These are phyloP conservation scores for Cheilosia pagana DNA, from an alignment of 2,888 invertebrate species.

Conservation along the genomic window DNA sequence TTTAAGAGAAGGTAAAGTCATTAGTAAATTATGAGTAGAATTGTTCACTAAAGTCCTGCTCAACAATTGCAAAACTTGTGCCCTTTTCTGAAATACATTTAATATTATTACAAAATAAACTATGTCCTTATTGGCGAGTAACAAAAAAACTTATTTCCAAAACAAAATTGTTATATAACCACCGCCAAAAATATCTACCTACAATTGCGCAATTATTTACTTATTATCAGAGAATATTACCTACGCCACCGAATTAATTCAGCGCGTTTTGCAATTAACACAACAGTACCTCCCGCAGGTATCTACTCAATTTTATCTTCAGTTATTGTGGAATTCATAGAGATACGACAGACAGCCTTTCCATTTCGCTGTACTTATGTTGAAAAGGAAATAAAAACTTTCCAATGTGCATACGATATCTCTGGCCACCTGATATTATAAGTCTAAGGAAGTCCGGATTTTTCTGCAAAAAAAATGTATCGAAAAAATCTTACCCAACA, in stretches of 20 bases:
- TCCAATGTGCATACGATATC: background rate
- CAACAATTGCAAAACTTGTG: too few species aligned
- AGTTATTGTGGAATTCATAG: background rate
- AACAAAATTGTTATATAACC: conserved; percentile 7
- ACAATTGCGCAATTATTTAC: conserved; percentile 28
- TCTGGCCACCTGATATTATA: background rate
- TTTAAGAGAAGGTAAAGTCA: too few species aligned
- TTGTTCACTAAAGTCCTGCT: too few species aligned
- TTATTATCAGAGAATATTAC: background rate
- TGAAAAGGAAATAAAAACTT: background rate
- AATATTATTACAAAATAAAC: too few species aligned
- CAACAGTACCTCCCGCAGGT: conserved; percentile 12
- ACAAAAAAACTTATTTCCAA: background rate
- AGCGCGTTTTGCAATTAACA: background rate
- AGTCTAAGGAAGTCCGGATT: background rate
- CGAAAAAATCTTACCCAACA: background rate
- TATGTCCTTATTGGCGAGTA: too few species aligned
- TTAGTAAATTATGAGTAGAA: too few species aligned
- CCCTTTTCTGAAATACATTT: too few species aligned
- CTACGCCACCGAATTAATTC: background rate
- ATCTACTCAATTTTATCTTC: background rate
- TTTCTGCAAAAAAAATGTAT: background rate
- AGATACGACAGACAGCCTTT: too few species aligned
- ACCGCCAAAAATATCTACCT: background rate
- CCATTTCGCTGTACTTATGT: background rate